These are phyloP conservation scores for Globia sparganii DNA, from an alignment of 2,888 invertebrate genomes.

Conservation along the genomic window DNA sequence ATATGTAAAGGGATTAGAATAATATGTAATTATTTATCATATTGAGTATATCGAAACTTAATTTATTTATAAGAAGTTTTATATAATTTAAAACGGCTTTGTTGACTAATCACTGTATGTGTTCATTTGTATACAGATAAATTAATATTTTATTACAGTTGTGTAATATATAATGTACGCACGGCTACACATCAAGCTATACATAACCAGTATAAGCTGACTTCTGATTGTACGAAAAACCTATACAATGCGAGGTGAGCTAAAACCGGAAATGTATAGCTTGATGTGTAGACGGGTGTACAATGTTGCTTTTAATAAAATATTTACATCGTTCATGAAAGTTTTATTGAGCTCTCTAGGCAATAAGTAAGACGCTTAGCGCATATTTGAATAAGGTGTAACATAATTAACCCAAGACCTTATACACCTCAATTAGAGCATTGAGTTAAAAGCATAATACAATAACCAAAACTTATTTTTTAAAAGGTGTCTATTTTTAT, in stretches of 20 bases:
- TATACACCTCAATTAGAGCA: no score
- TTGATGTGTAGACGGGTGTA: no score
- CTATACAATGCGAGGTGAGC: no score
- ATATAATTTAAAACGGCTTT: conserved; percentile 37
- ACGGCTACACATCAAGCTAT: no score
- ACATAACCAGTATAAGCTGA: no score
- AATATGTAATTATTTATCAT: conserved; percentile 12
- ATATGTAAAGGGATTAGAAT: conserved; percentile 14
- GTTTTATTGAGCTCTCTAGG: conserved; percentile 23
- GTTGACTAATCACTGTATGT: conserved; percentile 53
- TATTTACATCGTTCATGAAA: conserved; percentile 58
- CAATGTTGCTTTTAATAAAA: conserved; percentile 67
- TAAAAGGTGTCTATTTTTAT: no score
- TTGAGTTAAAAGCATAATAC: no score
- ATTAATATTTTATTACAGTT: conserved; percentile 63
- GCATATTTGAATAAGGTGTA: no score
- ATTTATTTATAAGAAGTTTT: conserved; percentile 34
- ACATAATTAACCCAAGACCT: no score
- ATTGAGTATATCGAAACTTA: conserved; percentile 15
- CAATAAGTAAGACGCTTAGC: background rate
- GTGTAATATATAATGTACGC: conserved; percentile 67
- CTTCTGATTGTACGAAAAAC: no score
- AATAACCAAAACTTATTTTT: no score
- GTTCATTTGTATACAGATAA: conserved; percentile 59
- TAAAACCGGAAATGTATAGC: no score